Base-by-base conservation (phyloP, 2,888 invertebrate species). In the Nomada hirtipes region DNA sequence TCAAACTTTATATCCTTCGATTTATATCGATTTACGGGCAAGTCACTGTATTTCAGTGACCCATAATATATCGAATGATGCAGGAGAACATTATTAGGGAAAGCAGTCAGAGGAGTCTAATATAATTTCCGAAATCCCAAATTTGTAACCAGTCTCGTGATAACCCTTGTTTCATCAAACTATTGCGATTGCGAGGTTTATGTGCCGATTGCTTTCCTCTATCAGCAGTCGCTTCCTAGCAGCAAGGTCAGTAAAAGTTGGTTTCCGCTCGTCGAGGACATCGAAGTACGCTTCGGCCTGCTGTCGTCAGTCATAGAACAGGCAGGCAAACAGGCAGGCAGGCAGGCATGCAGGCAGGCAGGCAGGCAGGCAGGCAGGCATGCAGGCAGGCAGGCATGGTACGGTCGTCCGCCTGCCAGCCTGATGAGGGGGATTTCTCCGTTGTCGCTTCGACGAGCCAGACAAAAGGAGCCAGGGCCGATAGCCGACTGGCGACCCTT, bases 401-500 rank as follows among this genome's bases (percentile, higher is more conserved):
- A 75, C 50, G 76, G 26, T 76, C 61, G 73, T 11, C 64, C 75
- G 78, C 64, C 82, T 75, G 78, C 64, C 82, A 73, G 63, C 50
- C 74, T 75, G 77, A 79, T 57, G 76, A 80, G 70, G 82, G 87
- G 83, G 74, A 80, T 86, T 82, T 86, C 83, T 86, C 67, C 78
- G 80, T 88, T 86, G 86, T 81, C 88, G 86, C 84, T 86, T 87
- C 86, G 86, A 86, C 86, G 83, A 85, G 69, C 75, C 86, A 81
- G 90, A 92, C 91, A 92, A 92, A 92, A 91, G 91, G 87, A 89
- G 73, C 83, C 85, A 75, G 82, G 80, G 85, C 90, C 89, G 88
- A 86, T 90, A 88, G 90, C 90, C 90, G 89, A 88, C 89, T 85
- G 89, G 84, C 90, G 90, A 90, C 91, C 92, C 92, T 80, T 89